phyloP scores from a whole-genome alignment of 2,888 invertebrate species.

The Stenolophus ochropezus region DNA sequence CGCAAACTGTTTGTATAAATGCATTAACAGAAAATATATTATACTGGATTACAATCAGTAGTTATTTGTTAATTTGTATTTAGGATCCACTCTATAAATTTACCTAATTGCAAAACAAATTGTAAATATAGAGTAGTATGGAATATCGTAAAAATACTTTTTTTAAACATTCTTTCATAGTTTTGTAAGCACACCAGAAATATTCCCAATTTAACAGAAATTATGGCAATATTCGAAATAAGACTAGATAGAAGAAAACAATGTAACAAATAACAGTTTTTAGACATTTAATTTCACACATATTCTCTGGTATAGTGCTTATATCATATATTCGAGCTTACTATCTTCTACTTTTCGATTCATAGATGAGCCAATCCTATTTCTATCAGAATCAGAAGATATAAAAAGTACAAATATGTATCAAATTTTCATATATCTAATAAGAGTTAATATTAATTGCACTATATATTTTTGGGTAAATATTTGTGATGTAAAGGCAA shows the following conservation, averaged over 20 bases:
- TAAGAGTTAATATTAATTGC: constrained; percentile 55
- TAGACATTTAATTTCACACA: constrained; percentile 3
- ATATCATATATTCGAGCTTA: constrained; percentile 8
- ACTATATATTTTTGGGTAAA: constrained; percentile 56
- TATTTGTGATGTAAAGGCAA: constrained; percentile 59
- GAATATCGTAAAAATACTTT: constrained; percentile 22
- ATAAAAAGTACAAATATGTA: constrained; percentile 60
- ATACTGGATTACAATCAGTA: constrained; percentile 29
- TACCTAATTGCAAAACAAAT: constrained; percentile 38
- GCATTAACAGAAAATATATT: constrained; percentile 43
- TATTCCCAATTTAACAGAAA: constrained; percentile 5
- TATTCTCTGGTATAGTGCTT: constrained; percentile 8
- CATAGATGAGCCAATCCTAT: constrained; percentile 44
- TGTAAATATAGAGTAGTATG: background rate
- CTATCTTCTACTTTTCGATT: constrained; percentile 14
- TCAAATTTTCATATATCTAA: constrained; percentile 49
- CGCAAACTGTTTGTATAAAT: constrained; percentile 51
- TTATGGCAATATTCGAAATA: constrained; percentile 31
- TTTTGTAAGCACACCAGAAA: constrained; percentile 30
- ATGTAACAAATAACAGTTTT: background rate
- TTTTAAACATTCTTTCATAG: constrained; percentile 6
- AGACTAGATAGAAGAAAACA: constrained; percentile 20
- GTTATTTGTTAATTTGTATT: constrained; percentile 22
- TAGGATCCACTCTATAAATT: constrained; percentile 20
- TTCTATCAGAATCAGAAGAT: constrained; percentile 46